Evolutionary conservation across 2,888 invertebrate species (phyloP).

Genomic region (Cryptocephalus moraei): DNA sequence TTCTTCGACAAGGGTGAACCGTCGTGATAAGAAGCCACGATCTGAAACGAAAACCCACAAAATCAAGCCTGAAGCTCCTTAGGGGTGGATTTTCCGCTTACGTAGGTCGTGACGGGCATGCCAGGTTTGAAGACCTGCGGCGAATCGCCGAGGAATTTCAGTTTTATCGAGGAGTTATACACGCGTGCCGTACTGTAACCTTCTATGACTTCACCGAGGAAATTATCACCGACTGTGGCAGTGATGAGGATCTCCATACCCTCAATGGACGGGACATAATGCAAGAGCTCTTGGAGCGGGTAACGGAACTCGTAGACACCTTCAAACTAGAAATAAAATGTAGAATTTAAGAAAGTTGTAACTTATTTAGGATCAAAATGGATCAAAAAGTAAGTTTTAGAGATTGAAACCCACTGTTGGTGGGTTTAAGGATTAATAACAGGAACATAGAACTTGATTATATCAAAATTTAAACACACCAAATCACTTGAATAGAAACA

Average conservation of each 20-base stretch:
- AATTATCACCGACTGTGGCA: conserved; percentile 80
- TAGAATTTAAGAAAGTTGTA: background rate
- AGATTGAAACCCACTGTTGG: too few relatives aligned
- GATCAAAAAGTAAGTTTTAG: background rate
- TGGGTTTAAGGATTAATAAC: too few relatives aligned
- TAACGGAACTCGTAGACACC: conserved; percentile 83
- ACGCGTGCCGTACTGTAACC: conserved; percentile 83
- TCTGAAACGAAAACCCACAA: conserved; percentile 35
- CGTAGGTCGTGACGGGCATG: conserved; percentile 82
- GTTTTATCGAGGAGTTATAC: conserved; percentile 74
- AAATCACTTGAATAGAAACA: too few relatives aligned
- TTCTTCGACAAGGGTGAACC: conserved; percentile 65
- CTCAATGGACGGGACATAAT: conserved; percentile 54
- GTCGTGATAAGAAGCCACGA: conserved; percentile 86
- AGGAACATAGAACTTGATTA: too few relatives aligned
- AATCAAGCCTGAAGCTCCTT: background rate
- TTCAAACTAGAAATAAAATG: conserved; percentile 54
- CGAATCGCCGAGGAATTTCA: conserved; percentile 78
- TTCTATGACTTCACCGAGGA: conserved; percentile 72
- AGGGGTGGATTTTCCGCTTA: conserved; percentile 37
- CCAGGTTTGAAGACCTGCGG: conserved; percentile 93
- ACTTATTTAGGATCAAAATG: background rate
- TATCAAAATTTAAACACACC: too few relatives aligned
- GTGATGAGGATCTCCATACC: conserved; percentile 75
- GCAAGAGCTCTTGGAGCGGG: conserved; percentile 68